These are phyloP conservation scores for Nomia melanderi DNA, from an alignment of 1,140 invertebrate genomes.

Conservation along the genomic window DNA sequence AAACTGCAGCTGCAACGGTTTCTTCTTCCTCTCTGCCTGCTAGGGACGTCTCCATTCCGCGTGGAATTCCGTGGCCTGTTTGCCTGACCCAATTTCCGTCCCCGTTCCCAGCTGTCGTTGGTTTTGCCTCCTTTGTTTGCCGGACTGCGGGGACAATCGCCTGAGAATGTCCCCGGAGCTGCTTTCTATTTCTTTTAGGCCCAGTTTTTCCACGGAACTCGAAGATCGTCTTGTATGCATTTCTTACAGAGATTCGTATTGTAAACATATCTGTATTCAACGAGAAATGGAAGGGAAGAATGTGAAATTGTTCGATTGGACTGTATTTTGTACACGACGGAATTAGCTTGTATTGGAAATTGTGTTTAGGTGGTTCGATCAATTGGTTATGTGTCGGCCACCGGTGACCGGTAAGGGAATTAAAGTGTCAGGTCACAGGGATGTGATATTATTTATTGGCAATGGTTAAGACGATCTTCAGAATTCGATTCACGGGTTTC, in stretches of 20 bases:
- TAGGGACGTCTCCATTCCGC: constrained; percentile 51
- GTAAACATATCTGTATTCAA: no score
- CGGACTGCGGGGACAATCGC: no score
- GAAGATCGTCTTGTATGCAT: neutral
- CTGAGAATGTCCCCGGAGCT: neutral
- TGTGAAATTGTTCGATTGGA: no score
- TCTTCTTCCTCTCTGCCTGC: neutral
- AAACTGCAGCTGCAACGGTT: constrained; percentile 52
- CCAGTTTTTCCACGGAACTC: no score
- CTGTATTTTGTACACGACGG: no score
- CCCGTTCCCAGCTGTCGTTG: neutral
- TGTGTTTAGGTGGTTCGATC: no score
- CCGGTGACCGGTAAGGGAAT: no score
- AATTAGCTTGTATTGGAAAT: no score
- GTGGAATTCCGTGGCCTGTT: constrained; percentile 20
- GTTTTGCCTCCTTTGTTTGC: neutral
- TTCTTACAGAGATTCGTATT: no score
- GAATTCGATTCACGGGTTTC: neutral
- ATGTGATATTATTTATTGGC: neutral
- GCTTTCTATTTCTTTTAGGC: neutral
- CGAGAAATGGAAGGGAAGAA: no score
- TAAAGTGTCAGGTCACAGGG: no score
- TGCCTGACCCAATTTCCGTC: constrained; percentile 43
- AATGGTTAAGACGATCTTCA: neutral
- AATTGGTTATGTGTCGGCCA: no score